Evolutionary conservation across 2,797 vertebrate species (phyloP), one percentile per base, ranked within the genome.

Genomic region (Chelmon rostratus): DNA sequence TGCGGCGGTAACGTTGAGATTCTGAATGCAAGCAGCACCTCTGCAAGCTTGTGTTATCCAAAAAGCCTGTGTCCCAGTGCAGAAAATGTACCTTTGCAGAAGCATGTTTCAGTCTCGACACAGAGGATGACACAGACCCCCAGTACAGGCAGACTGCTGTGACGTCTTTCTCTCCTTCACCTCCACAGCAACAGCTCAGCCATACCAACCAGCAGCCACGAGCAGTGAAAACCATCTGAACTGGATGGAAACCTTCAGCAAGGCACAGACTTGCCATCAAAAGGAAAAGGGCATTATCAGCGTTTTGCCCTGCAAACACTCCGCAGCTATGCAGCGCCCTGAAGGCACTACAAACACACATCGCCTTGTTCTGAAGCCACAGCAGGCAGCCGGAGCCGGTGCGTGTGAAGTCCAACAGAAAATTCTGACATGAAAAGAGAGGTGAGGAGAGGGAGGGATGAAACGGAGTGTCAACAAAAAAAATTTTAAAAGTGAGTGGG

Each of bases 321-420:
- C 62, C 68, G 76, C 64, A 73, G 86, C 47, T 68, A 53, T 35
- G 65, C 61, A 69, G 76, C 4, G 7, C 71, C 83, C 76, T 19
- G 42, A 76, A 86, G 82, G 59, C 79, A 73, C 68, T 23, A 53
- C 82, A 87, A 68, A 86, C 74, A 73, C 82, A 86, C 78, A 83
- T 58, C 28, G 40, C 74, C 75, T 79, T 23, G 2, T 80, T 87
- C 71, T 64, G 68, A 77, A 56, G 68, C 62, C 65, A 54, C 86
- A 86, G 82, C 82, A 85, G 83, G 79, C 63, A 63, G 72, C 81
- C 68, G 25, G 70, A 73, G 63, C 56, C 62, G 37, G 69, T 21
- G 53, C 81, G 64, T 81, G 63, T 68, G 75, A 80, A 81, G 78
- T 89, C 66, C 56, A 73, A 70, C 73, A 64, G 33, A 77, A 85